Conservation (phyloP, 2,888 invertebrate species). For the Ophonus ardosiacus region DNA sequence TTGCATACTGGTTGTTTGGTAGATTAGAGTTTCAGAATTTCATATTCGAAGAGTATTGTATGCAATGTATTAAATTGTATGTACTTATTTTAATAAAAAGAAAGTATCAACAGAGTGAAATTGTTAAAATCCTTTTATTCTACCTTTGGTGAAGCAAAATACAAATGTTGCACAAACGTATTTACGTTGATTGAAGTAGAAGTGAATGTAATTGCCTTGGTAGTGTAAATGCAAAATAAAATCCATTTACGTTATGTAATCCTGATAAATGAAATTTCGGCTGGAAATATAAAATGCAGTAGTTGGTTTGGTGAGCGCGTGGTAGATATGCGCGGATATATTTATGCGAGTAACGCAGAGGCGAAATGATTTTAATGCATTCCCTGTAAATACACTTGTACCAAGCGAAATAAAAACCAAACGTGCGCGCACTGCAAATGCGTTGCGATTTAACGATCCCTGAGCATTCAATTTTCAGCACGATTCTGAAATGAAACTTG, state of each 20-base stretch:
- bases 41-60: too few relatives aligned
- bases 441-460: conserved; percentile 56
- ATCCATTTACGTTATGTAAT: conserved; percentile 38
- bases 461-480: conserved; percentile 58
- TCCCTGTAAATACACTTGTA: conserved; percentile 51
- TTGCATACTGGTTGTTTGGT: too few relatives aligned
- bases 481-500: conserved; percentile 40
- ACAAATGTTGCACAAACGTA: conserved; percentile 9
- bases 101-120: too few relatives aligned
- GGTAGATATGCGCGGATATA: conserved; percentile 15
- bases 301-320: not conserved
- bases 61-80: too few relatives aligned
- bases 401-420: conserved; percentile 52
- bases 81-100: too few relatives aligned
- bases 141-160: not conserved
- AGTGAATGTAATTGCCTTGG: not conserved
- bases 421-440: conserved; percentile 54
- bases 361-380: conserved; percentile 58
- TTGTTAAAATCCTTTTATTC: too few relatives aligned
- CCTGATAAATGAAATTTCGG: conserved; percentile 43
- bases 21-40: too few relatives aligned
- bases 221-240: conserved; percentile 40
- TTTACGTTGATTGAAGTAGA: not conserved
- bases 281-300: conserved; percentile 19
- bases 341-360: conserved; percentile 43